Conservation (phyloP, 2,113 vertebrate species). For the Neotragus moschatus region DNA sequence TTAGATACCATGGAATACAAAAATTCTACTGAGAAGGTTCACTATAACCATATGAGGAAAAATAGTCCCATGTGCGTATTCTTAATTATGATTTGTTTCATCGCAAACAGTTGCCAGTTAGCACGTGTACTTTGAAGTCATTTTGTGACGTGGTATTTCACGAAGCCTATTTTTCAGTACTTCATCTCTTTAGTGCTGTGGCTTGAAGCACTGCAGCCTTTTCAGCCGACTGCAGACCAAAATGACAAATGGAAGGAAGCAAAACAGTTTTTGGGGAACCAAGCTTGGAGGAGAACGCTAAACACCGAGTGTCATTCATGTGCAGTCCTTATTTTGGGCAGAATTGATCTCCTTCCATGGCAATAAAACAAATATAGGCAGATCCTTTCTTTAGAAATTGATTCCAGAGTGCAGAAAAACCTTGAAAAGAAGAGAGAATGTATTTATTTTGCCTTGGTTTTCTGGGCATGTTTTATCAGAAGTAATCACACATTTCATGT, state of each 20-base stretch:
- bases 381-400: background rate
- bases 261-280: background rate
- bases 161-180: background rate
- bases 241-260: conserved; percentile 12
- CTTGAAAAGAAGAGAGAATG: conserved; percentile 1
- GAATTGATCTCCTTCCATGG: conserved; percentile 2
- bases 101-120: background rate
- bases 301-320: background rate
- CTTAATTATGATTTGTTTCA: conserved; percentile 27
- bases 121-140: background rate
- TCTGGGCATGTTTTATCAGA: background rate
- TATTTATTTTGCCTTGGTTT: background rate
- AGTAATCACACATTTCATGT: background rate
- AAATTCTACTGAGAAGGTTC: conserved; percentile 16
- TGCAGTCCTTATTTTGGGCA: conserved; percentile 10
- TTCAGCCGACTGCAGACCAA: background rate
- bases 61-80: background rate
- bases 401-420: conserved; percentile 41
- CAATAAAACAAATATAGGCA: background rate
- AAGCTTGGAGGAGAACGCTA: background rate
- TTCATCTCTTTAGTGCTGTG: background rate
- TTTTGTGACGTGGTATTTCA: background rate
- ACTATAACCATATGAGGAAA: background rate
- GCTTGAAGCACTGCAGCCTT: background rate
- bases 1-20: background rate